A percentile compares a stretch with the other conserved stretches of the same genome.
Evolutionary conservation across 2,113 vertebrate species (phyloP).

Genomic region (Rousettus leschenaultii): DNA sequence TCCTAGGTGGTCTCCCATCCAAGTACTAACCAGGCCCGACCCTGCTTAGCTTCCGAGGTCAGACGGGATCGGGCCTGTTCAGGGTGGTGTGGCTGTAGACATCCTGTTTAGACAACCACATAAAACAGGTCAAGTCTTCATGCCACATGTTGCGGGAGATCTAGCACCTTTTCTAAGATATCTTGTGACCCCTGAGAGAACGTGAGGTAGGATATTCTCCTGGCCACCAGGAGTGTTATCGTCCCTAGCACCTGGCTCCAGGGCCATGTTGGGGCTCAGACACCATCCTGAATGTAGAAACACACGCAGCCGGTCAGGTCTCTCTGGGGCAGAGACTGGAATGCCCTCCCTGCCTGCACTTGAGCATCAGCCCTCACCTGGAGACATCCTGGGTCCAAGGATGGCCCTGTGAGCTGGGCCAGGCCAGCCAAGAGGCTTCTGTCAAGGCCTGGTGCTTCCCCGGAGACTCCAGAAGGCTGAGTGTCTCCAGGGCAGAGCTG

Average conservation of each 20-base stretch:
- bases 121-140: not conserved
- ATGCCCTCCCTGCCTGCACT: not conserved
- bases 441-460: not conserved
- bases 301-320: accelerated
- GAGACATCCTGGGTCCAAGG: not conserved
- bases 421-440: too few species aligned
- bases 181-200: too few species aligned
- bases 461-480: not conserved
- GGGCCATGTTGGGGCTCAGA: not conserved
- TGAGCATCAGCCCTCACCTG: not conserved
- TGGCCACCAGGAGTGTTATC: too few species aligned
- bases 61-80: too few species aligned
- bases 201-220: not conserved
- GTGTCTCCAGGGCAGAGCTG: too few species aligned
- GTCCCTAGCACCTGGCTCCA: too few species aligned
- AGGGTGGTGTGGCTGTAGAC: too few species aligned
- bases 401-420: not conserved
- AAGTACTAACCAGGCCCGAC: too few species aligned
- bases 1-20: too few species aligned
- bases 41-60: too few species aligned
- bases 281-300: accelerated
- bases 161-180: not conserved
- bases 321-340: accelerated
- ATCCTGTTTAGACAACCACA: not conserved
- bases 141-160: not conserved